Percentiles rank a stretch among this genome's conserved stretches.
phyloP scores from a whole-genome alignment of 1,140 invertebrate genomes.

The Thaumetopoea pityocampa region DNA sequence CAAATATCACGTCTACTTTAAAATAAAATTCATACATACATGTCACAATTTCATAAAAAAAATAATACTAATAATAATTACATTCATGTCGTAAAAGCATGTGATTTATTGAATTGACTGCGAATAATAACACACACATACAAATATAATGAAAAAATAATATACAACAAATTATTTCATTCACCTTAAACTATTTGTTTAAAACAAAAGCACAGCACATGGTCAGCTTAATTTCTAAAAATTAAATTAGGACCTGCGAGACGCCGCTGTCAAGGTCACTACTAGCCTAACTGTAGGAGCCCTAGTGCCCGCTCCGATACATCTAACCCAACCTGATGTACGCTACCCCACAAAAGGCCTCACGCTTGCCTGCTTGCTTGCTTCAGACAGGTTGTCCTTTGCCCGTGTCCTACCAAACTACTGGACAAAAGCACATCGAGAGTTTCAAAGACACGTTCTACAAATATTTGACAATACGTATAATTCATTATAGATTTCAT shows the following conservation, averaged over 20 bases:
- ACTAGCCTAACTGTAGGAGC: slow-evolving; percentile 61
- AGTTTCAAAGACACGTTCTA: slow-evolving; percentile 71
- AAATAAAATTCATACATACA: slow-evolving; percentile 36
- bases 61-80: slow-evolving; percentile 38
- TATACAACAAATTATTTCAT: slow-evolving; percentile 68
- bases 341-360: no score
- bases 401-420: slow-evolving; percentile 53
- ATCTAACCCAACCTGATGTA: slow-evolving; percentile 3
- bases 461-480: slow-evolving; percentile 57
- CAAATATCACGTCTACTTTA: slow-evolving; percentile 32
- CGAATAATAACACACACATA: slow-evolving; percentile 67
- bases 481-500: slow-evolving; percentile 43
- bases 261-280: slow-evolving; percentile 57
- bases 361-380: slow-evolving; percentile 10
- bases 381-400: slow-evolving; percentile 22
- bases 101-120: slow-evolving; percentile 54
- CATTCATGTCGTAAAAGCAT: slow-evolving; percentile 45
- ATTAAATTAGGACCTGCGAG: slow-evolving; percentile 62
- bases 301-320: slow-evolving; percentile 46
- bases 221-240: slow-evolving; percentile 69
- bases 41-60: slow-evolving; percentile 38
- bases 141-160: slow-evolving; percentile 49
- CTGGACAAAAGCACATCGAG: slow-evolving; percentile 72
- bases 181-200: slow-evolving; percentile 61
- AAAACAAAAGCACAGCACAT: slow-evolving; percentile 76